A percentile compares a stretch with the other conserved stretches of the same genome.
These are phyloP conservation scores for Barnardius zonarius DNA, from an alignment of 2,113 vertebrate species.

Conservation along the genomic window DNA sequence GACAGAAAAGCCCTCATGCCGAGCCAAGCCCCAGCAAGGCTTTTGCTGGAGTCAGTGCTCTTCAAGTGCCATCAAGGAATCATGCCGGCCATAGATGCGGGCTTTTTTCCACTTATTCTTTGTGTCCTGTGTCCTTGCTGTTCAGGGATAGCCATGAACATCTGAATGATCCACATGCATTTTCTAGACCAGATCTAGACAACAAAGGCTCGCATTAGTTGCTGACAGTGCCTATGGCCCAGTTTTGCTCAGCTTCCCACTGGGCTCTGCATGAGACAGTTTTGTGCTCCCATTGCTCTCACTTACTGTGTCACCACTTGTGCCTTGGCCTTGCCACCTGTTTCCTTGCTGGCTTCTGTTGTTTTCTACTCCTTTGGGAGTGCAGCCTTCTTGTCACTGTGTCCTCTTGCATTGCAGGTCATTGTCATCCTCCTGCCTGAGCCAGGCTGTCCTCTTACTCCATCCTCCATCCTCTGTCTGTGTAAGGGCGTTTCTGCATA, in stretches of 20 bases:
- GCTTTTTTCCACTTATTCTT: background rate
- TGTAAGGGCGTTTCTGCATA: background rate
- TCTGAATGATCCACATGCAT: background rate
- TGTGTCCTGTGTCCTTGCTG: background rate
- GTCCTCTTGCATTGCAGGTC: background rate
- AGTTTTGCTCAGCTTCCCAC: background rate
- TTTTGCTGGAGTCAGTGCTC: background rate
- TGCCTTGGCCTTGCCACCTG: background rate
- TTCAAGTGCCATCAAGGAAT: background rate
- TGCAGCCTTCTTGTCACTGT: background rate
- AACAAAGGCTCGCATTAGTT: background rate
- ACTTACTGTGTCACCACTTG: background rate
- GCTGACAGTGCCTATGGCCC: background rate
- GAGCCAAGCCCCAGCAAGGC: background rate
- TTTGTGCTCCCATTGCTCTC: background rate
- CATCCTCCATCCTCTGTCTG: background rate
- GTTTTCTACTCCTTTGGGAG: background rate
- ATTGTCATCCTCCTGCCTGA: background rate
- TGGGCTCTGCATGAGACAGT: background rate
- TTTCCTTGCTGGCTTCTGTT: background rate
- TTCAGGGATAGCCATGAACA: background rate
- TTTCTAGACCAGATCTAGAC: background rate
- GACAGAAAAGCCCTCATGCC: background rate
- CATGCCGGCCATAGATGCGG: fast-evolving
- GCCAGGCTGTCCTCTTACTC: background rate